Base-by-base conservation (phyloP, 30 jellyfish, hydroid and myxozoan genomes). In the Pseudorhiza aurosa region DNA sequence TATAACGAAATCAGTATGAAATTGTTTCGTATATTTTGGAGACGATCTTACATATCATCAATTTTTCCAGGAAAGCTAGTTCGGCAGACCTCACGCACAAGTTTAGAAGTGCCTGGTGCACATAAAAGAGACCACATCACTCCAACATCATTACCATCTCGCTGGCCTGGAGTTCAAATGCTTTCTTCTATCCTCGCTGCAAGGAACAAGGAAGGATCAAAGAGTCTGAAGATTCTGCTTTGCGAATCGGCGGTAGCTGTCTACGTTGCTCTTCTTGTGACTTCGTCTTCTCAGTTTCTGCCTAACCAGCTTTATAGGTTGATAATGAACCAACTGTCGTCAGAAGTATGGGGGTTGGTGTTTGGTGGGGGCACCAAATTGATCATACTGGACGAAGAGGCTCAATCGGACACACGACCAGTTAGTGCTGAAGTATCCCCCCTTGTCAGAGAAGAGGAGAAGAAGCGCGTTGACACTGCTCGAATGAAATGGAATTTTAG, bases 111-210 rank as follows among this genome's bases (percentile, higher is more conserved):
- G 19, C 83, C 87, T 22, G 95, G 90, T 17, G 21, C 85, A 36
- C 70, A 50, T 12, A 65, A 58, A 50, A 65, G 58, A 30, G 91
- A 80, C 15, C 84, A 65, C 59, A 84, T 80, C 33, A 80, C 81
- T 19, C 96, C 97, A 7, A 94, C 97, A 6, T 94, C 99, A 21
- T 12, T 75, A 35, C 97, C 99, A 1, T 87, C 96, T 8, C 74
- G 85, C 40, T 94, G 99, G 99, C 99, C 99, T n/a, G 99, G 99
- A 60, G 99, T 94, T 1, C 94, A 87, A 53, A 58, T 87, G 56
- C 85, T 94, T 2, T 68, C 84, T 1, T 72, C 99, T 4, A 71
- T 87, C 32, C 65, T 94, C 9, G 80, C 97, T 8, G 96, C 97
- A 0, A 81, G 90, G 24, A 87, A 82, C 89, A 88, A 88, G 25